Conservation (phyloP, 2,113 vertebrate genomes). For the Campylomormyrus tamandua region DNA sequence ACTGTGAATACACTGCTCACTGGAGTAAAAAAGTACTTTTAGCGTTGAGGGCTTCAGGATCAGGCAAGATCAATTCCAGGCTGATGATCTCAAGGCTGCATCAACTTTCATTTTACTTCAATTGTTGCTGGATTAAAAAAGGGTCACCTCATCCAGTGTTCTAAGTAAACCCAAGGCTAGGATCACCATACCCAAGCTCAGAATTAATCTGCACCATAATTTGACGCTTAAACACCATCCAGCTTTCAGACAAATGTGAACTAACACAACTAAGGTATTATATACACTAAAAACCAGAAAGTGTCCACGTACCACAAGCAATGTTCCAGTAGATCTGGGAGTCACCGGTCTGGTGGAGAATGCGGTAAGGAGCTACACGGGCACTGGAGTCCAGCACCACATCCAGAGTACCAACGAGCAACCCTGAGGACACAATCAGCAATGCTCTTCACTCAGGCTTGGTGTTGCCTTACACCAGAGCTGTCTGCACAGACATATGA, state of each 20-base stretch:
- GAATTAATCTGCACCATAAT: not conserved
- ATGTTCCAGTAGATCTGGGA: slow-evolving; percentile 92
- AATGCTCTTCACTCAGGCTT: not conserved
- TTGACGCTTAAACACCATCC: not conserved
- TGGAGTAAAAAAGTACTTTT: not conserved
- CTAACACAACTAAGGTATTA: not conserved
- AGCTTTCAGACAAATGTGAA: not conserved
- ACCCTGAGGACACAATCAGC: slow-evolving; percentile 55
- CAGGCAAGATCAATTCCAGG: not conserved
- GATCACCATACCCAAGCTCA: not conserved
- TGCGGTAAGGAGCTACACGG: slow-evolving; percentile 88
- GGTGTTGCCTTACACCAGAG: not conserved
- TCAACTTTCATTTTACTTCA: not conserved
- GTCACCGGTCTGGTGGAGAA: slow-evolving; percentile 91
- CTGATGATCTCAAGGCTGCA: not conserved
- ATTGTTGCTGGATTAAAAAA: not conserved
- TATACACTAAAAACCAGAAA: not conserved
- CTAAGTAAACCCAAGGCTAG: not conserved
- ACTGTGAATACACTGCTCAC: not conserved
- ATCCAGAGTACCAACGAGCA: slow-evolving; percentile 90
- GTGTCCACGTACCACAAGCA: slow-evolving; percentile 73
- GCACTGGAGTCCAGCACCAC: slow-evolving; percentile 96
- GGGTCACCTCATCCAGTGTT: not conserved
- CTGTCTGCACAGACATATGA: not conserved
- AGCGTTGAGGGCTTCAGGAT: not conserved